Evolutionary conservation across 1,140 invertebrate species (phyloP).

Genomic region (Drosophila ohnishii): DNA sequence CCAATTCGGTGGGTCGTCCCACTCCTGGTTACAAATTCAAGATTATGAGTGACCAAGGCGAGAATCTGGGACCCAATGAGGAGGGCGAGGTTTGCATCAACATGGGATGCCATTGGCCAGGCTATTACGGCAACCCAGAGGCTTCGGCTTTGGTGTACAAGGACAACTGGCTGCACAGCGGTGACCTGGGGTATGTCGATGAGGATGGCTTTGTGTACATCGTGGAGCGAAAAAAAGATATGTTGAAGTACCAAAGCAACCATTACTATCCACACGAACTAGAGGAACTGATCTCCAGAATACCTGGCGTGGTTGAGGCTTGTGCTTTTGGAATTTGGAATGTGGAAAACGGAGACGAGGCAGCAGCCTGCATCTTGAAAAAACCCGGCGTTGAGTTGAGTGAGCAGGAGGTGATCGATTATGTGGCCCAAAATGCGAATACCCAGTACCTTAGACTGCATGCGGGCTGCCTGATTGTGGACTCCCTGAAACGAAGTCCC

Average conservation of each 20-base stretch:
- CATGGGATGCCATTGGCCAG: conserved; percentile 21
- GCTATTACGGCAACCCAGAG: conserved; percentile 46
- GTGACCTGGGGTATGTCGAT: conserved; percentile 86
- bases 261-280: conserved; percentile 60
- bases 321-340: conserved; percentile 54
- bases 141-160: conserved; percentile 28
- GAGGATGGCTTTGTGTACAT: conserved; percentile 84
- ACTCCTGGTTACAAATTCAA: conserved; percentile 59
- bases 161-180: conserved; percentile 86
- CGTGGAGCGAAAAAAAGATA: conserved; percentile 86
- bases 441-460: conserved; percentile 55
- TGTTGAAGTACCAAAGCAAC: conserved; percentile 76
- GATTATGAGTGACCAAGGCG: conserved; percentile 83
- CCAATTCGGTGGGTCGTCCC: conserved; percentile 33
- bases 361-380: conserved; percentile 43
- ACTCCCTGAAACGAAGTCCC: conserved; percentile 83
- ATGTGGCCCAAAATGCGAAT: conserved; percentile 24
- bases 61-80: conserved; percentile 84
- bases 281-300: conserved; percentile 35
- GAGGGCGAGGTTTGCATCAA: conserved; percentile 87
- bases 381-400: conserved; percentile 7
- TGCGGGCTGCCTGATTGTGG: conserved; percentile 79
- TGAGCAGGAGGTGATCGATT: conserved; percentile 44
- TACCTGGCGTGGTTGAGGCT: conserved; percentile 34
- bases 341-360: conserved; percentile 24